Evolutionary conservation across 2,113 vertebrate genomes (phyloP), one percentile per base, ranked within the genome.

Genomic region (Condylura cristata): DNA sequence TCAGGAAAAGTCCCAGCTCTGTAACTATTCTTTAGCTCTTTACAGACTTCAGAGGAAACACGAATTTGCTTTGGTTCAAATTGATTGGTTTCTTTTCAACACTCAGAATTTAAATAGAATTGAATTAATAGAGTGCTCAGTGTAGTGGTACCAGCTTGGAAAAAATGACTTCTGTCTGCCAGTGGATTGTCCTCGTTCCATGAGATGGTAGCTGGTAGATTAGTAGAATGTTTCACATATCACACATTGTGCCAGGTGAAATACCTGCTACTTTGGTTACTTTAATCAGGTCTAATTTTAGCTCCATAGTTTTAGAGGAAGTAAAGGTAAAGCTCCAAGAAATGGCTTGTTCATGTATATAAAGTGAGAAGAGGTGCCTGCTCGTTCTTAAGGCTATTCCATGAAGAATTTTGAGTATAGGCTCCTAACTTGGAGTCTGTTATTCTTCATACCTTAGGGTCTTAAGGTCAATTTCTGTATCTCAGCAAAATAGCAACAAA

Each of bases 1-100:
- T 93, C 87, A 82, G 95, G 90, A 68, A 71, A 75, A 90, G 90
- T 81, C 61, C 85, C 20, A 51, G 63, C 9, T 60, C 34, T 91
- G 65, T 28, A 28, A 28, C 56, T 44, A 28, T 48, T 8, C 39
- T 79, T 76, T 58, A 41, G 4, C 32, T 8, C n/a, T 85, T 81
- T 30, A 11, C 1, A 53, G 34, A 53, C 16, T 78, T 80, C 9
- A 30, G 18, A 71, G 70, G 17, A 28, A 44, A 26, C 22, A 76
- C 39, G n/a, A 72, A 63, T 88, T 66, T 89, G 37, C 39, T 89
- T 70, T 74, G 30, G 30, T 66, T 88, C 58, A 93, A 51, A 56
- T 22, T 60, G 20, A 26, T 66, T n/a, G n/a, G 39, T 80, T 96
- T 86, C 41, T 41, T 70, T 91, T 39, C 80, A 75, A 82, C 20